phyloP scores from a whole-genome alignment of 2,113 vertebrate species.

The Lagopus leucura region DNA sequence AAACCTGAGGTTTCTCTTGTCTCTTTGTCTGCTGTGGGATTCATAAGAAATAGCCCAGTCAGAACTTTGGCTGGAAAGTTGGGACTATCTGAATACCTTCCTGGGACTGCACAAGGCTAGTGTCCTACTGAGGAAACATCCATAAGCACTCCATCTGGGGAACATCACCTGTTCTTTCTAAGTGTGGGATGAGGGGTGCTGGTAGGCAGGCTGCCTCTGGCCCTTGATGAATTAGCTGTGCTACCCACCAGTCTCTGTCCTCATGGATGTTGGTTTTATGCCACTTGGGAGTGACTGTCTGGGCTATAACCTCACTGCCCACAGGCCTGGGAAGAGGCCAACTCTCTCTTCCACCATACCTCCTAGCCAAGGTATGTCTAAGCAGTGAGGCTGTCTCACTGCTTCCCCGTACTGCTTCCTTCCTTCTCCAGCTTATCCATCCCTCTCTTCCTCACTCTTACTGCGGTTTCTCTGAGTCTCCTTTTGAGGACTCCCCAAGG shows the following conservation, averaged over 20 bases:
- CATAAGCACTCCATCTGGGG: not conserved
- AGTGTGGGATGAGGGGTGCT: not conserved
- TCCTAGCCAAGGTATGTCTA: not conserved
- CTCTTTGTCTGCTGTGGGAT: not conserved
- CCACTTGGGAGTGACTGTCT: not conserved
- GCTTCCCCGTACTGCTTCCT: not conserved
- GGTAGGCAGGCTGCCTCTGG: not conserved
- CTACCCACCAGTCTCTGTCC: not conserved
- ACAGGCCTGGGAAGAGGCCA: not conserved
- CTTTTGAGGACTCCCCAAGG: not conserved
- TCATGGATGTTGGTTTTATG: not conserved
- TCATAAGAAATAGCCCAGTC: not conserved
- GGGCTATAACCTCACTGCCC: not conserved
- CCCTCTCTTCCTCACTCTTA: not conserved
- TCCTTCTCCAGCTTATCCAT: not conserved
- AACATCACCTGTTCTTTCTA: fast-evolving
- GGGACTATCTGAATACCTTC: not conserved
- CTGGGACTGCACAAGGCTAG: not conserved
- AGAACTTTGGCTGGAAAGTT: not conserved
- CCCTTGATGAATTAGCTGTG: not conserved
- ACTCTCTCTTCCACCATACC: not conserved
- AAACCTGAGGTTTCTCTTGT: not conserved
- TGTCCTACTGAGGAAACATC: not conserved
- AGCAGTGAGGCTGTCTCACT: not conserved
- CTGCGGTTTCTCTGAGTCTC: not conserved